These are phyloP conservation scores for Deroplatys truncata DNA, from an alignment of 2,888 invertebrate species.

Conservation along the genomic window DNA sequence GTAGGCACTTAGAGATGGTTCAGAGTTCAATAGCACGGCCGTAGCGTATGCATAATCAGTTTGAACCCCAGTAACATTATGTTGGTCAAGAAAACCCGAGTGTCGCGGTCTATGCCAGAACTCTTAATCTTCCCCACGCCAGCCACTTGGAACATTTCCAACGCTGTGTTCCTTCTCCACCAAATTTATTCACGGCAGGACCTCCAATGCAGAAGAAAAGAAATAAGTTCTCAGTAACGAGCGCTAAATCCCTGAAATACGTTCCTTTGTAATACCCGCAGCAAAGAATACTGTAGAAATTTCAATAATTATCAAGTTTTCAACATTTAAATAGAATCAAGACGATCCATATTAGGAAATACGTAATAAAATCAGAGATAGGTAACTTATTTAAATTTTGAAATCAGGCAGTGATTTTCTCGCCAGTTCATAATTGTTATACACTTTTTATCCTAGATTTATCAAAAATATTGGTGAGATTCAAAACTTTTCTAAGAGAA, in stretches of 20 bases:
- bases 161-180: neutral
- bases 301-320: too few species aligned
- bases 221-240: neutral
- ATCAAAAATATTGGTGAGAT: too few species aligned
- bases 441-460: too few species aligned
- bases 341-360: too few species aligned
- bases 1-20: neutral
- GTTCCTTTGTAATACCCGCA: too few species aligned
- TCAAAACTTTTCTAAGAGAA: too few species aligned
- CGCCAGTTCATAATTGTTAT: too few species aligned
- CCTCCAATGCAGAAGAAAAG: neutral
- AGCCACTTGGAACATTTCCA: neutral
- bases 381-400: too few species aligned
- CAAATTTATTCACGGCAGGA: neutral
- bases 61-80: neutral
- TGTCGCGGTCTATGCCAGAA: neutral
- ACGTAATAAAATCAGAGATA: too few species aligned
- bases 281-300: too few species aligned
- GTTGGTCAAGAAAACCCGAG: neutral
- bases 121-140: neutral
- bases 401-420: too few species aligned
- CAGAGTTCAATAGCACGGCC: neutral
- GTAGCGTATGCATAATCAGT: neutral
- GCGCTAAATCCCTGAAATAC: neutral
- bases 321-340: too few species aligned